Conservation (phyloP, 2,113 vertebrate species). For the Australoheros scitulus region DNA sequence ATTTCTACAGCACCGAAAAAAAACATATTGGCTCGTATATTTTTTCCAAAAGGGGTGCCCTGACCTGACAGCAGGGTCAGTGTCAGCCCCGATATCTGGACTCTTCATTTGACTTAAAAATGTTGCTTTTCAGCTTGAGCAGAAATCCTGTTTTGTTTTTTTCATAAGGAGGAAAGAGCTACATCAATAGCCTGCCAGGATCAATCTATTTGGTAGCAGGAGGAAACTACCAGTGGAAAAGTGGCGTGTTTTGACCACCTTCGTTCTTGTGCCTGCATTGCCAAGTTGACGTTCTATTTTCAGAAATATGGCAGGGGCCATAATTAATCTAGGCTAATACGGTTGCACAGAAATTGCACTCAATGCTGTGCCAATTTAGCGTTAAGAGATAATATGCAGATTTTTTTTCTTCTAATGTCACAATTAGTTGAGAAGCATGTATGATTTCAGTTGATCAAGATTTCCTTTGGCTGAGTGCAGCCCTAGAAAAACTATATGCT, state of each 20-base stretch:
- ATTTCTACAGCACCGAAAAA: neutral
- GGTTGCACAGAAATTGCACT: neutral
- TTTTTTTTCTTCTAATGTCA: neutral
- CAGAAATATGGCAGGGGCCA: neutral
- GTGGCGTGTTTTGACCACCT: neutral
- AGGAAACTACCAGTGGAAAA: neutral
- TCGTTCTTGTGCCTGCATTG: neutral
- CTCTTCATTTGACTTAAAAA: no score
- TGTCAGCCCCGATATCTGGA: neutral
- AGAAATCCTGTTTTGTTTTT: neutral
- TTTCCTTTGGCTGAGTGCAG: neutral
- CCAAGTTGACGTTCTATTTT: neutral
- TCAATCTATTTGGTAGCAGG: neutral
- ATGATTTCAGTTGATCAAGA: neutral
- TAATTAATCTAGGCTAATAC: neutral
- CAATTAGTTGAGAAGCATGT: neutral
- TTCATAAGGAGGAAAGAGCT: neutral
- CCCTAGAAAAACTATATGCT: no score
- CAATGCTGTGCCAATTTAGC: neutral
- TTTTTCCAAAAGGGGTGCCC: neutral
- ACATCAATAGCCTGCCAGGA: neutral
- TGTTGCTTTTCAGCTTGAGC: neutral
- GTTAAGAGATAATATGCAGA: neutral
- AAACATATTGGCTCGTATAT: neutral
- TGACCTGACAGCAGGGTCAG: neutral